A percentile compares a stretch with the other conserved stretches of the same genome.
phyloP scores from a whole-genome alignment of 2,797 vertebrate species.

The Parambassis ranga region DNA sequence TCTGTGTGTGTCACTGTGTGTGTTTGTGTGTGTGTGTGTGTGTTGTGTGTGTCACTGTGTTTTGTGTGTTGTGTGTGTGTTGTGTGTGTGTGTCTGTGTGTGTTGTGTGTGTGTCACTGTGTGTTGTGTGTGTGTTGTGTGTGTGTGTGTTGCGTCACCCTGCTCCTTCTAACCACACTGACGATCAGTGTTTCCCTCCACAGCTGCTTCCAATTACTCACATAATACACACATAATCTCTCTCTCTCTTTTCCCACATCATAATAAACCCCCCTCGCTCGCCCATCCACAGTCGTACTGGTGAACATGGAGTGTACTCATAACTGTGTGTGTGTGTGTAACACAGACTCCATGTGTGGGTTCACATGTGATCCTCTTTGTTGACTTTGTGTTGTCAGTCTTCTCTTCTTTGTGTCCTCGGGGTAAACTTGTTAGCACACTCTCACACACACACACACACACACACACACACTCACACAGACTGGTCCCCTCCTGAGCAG shows the following conservation, averaged over 20 bases:
- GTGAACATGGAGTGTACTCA: background rate
- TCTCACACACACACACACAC: no score
- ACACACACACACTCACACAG: no score
- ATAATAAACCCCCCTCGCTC: constrained; percentile 21
- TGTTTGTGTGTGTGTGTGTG: no score
- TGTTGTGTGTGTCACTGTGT: no score
- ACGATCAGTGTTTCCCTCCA: constrained; percentile 20
- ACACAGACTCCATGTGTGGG: background rate
- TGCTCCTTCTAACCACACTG: constrained; percentile 1
- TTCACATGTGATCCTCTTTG: background rate
- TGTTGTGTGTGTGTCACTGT: background rate
- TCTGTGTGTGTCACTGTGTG: no score
- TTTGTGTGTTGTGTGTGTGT: no score
- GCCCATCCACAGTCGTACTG: background rate
- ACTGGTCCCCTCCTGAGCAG: no score
- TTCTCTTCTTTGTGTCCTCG: constrained; percentile 1
- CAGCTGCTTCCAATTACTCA: constrained; percentile 71
- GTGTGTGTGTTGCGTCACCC: constrained; percentile 33
- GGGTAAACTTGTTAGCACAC: background rate
- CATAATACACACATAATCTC: constrained; percentile 24
- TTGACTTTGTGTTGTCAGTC: background rate
- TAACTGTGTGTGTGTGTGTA: background rate
- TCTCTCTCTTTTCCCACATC: constrained; percentile 25
- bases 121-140: no score
- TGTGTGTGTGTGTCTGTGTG: no score